Evolutionary conservation across 35 echinoderm and acorn worm species (phyloP).

Genomic region (Heliocidaris erythrogramma): DNA sequence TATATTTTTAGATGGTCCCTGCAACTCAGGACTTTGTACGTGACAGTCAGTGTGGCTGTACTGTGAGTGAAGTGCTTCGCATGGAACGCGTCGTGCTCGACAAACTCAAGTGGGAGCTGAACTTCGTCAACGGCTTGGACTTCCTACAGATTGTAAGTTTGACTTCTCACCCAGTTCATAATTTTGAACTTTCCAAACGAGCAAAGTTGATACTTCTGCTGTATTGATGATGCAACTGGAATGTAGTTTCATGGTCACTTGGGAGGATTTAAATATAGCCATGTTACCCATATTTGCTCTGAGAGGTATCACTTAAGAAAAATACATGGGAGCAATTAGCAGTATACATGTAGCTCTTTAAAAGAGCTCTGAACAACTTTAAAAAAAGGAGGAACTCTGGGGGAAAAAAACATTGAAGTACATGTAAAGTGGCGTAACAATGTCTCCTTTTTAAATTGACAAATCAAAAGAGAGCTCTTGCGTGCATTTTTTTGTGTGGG

Average conservation of each 20-base stretch:
- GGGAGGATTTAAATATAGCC: neutral
- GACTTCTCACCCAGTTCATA: neutral
- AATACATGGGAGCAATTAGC: no score
- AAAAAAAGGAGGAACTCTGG: no score
- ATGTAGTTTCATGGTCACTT: neutral
- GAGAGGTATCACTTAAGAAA: neutral
- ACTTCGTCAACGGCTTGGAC: conserved; percentile 74
- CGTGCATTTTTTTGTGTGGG: no score
- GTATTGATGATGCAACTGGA: neutral
- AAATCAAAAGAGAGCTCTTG: no score
- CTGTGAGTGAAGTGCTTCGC: conserved; percentile 86
- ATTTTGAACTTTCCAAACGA: neutral
- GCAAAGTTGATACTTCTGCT: neutral
- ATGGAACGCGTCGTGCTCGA: conserved; percentile 96
- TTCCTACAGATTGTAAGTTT: conserved; percentile 97
- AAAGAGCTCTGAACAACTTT: no score
- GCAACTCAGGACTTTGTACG: conserved; percentile 88
- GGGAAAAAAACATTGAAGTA: no score
- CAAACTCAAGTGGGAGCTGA: conserved; percentile 96
- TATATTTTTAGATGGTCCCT: conserved; percentile 73
- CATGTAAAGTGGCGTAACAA: no score
- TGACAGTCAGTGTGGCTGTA: conserved; percentile 85
- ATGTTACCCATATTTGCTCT: neutral
- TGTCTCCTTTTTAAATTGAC: no score
- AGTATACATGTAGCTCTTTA: no score